Evolutionary conservation across 2,888 invertebrate genomes (phyloP).

Genomic region (Trissonchulus latispiculum): DNA sequence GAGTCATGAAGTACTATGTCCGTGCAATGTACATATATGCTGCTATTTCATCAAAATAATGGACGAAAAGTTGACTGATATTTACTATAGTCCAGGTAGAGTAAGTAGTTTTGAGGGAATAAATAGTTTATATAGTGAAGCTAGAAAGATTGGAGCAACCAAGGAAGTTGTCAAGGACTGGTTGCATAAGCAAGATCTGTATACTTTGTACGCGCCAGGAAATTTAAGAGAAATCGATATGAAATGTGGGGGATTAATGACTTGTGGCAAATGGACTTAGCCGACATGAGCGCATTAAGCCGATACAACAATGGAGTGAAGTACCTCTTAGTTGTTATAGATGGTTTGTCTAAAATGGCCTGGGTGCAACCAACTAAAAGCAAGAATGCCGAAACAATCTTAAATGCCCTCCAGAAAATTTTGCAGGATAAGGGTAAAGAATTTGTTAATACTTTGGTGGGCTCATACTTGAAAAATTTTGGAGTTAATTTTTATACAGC

Average conservation of each 20-base stretch:
- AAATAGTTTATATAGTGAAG: neutral
- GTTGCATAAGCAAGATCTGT: neutral
- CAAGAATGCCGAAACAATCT: neutral
- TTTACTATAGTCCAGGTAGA: neutral
- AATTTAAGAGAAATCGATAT: neutral
- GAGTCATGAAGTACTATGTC: too few relatives aligned
- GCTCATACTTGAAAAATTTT: neutral
- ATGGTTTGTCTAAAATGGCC: constrained; percentile 23
- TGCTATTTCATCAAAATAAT: too few relatives aligned
- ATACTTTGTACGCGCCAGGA: neutral
- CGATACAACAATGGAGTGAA: constrained; percentile 20
- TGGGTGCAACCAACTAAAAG: constrained; percentile 25
- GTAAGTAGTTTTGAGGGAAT: neutral
- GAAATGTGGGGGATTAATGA: constrained; percentile 22
- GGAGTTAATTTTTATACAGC: neutral
- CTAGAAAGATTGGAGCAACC: neutral
- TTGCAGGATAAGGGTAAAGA: neutral
- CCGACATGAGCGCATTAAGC: constrained; percentile 21
- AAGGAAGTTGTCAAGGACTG: neutral
- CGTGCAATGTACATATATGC: too few relatives aligned
- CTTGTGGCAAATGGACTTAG: constrained; percentile 25
- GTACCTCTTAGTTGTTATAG: constrained; percentile 24
- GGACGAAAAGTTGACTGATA: too few relatives aligned
- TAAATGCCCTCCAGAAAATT: neutral
- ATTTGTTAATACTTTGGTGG: neutral